Percentiles rank a stretch among this genome's conserved stretches.
phyloP scores from a whole-genome alignment of 2,888 invertebrate genomes.

The Uloborus plumipes region DNA sequence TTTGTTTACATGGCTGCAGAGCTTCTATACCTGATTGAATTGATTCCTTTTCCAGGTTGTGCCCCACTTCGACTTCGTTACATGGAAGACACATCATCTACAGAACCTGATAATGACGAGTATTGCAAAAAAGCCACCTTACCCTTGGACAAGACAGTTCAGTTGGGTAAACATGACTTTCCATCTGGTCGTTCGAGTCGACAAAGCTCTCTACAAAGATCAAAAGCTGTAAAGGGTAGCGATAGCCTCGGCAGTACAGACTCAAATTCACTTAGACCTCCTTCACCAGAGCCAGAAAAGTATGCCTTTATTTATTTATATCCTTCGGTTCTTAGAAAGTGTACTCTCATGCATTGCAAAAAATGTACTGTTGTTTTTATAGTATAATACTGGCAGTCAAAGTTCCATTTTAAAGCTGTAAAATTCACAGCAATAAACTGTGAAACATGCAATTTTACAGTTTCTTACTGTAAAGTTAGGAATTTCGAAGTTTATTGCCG shows the following conservation, averaged over 20 bases:
- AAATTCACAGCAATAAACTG: too few relatives aligned
- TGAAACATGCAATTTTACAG: too few relatives aligned
- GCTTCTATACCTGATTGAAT: too few relatives aligned
- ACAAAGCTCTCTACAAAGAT: conserved; percentile 42
- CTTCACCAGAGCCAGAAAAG: conserved; percentile 45
- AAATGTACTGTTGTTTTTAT: too few relatives aligned
- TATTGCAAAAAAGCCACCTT: conserved; percentile 26
- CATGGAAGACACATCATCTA: conserved; percentile 39
- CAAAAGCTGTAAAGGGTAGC: conserved; percentile 49
- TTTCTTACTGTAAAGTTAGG: too few relatives aligned
- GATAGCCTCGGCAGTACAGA: conserved; percentile 57
- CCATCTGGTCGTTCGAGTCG: conserved; percentile 18
- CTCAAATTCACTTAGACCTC: conserved; percentile 28
- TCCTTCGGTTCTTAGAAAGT: background rate
- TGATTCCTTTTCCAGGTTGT: conserved; percentile 14
- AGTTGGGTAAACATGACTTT: background rate
- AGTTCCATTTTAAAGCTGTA: too few relatives aligned
- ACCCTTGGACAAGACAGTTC: conserved; percentile 13
- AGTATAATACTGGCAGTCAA: too few relatives aligned
- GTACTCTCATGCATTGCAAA: background rate
- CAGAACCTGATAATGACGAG: conserved; percentile 40
- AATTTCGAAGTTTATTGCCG: too few relatives aligned
- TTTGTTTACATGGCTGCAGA: too few relatives aligned
- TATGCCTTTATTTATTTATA: background rate
- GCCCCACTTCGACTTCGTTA: conserved; percentile 30